Evolutionary conservation across 2,113 vertebrate genomes (phyloP), one percentile per base, ranked within the genome.

Genomic region (Illadopsis cleaveri): DNA sequence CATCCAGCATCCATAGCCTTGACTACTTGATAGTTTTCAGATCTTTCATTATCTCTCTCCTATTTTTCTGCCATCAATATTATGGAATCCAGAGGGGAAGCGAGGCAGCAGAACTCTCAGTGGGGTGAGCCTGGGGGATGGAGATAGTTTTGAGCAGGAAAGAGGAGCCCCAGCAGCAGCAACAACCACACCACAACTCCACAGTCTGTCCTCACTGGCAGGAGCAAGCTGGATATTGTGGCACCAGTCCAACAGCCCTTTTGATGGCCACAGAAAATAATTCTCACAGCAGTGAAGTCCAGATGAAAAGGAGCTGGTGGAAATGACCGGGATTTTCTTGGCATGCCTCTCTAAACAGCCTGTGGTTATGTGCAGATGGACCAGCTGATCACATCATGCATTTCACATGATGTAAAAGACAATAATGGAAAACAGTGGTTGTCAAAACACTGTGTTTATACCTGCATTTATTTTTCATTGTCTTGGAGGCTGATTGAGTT

Each of bases 101-200:
- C 70, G 4, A 69, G 22, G 37, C 54, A 89, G 48, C 25, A 23
- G 45, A 86, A 28, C 27, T 33, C 35, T 1, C 10, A 60, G 8
- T 0, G 1, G 15, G 13, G 7, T 11, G 16, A 21, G 0, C 12
- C 27, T 61, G 58, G 1, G 1, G 28, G 15, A 38, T 1, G 0
- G 31, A 38, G 6, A 61, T 31, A 16, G 15, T 20, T 83, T 51
- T 42, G 15, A 35, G 42, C 24, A 44, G 20, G 25, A 53, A 73
- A 15, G 11, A 84, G 33, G 8, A 53, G 13, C 15, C 87, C 56
- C 73, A 93, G 90, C 47, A 87, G 33, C 1, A n/a, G 9, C 8
- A 68, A n/a, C 18, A 71, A 44, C 38, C 62, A 21, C 28, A 31
- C 8, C 31, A 48, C 28, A 73, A 10, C 45, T 57, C 57, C 1